These are phyloP conservation scores for Leptopilina myrica DNA, from an alignment of 2,888 invertebrate genomes.

Conservation along the genomic window DNA sequence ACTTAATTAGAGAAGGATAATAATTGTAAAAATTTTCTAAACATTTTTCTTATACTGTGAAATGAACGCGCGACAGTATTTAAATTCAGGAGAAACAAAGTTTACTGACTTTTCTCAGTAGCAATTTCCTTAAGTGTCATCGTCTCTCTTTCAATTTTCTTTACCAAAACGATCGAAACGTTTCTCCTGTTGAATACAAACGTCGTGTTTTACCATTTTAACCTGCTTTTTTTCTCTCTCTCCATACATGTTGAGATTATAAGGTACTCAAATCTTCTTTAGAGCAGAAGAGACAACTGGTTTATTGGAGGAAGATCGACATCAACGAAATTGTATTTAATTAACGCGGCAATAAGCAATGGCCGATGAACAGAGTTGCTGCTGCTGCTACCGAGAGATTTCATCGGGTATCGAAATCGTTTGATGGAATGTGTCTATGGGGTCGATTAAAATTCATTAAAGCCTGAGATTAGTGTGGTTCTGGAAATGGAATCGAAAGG, in stretches of 20 bases:
- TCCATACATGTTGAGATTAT: slow-evolving; percentile 19
- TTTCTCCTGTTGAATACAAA: slow-evolving; percentile 29
- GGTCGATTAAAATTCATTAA: slow-evolving; percentile 72
- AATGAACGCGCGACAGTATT: neutral
- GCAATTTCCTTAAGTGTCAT: slow-evolving; percentile 22
- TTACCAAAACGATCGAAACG: slow-evolving; percentile 31
- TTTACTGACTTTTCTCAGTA: slow-evolving; percentile 18
- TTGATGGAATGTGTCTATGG: slow-evolving; percentile 51
- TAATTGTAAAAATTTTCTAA: too few relatives aligned
- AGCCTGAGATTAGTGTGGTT: slow-evolving; percentile 67
- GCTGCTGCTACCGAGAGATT: neutral
- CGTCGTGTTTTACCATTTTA: slow-evolving; percentile 37
- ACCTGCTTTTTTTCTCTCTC: slow-evolving; percentile 1
- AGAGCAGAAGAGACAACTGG: slow-evolving; percentile 7
- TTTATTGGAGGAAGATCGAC: slow-evolving; percentile 16
- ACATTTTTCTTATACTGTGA: neutral
- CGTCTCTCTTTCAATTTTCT: slow-evolving; percentile 17
- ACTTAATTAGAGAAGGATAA: too few relatives aligned
- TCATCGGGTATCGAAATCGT: slow-evolving; percentile 47
- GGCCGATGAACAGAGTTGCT: neutral
- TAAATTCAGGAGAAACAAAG: slow-evolving; percentile 19
- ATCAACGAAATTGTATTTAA: slow-evolving; percentile 30
- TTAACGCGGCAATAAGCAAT: slow-evolving; percentile 15
- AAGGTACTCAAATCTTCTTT: slow-evolving; percentile 21
- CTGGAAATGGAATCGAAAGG: slow-evolving; percentile 71